These are phyloP conservation scores for Ctena decussata DNA, from an alignment of 2,888 invertebrate genomes.

Conservation along the genomic window DNA sequence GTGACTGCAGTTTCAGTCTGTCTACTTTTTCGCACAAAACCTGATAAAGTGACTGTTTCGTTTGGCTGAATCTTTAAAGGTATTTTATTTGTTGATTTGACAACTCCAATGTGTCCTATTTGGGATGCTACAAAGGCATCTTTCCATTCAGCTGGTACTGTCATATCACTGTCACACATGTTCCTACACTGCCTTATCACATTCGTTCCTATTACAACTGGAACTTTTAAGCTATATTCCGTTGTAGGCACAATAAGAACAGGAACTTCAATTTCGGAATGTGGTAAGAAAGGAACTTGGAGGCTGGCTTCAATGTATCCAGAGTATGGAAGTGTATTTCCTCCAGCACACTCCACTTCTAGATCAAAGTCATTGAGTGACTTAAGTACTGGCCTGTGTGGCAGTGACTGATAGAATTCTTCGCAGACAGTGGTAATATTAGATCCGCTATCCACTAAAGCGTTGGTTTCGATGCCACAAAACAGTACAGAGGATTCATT, in stretches of 20 bases:
- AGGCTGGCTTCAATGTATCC: not conserved
- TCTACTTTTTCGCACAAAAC: not conserved
- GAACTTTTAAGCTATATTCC: not conserved
- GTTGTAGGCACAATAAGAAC: not conserved
- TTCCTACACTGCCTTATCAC: not conserved
- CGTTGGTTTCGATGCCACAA: not conserved
- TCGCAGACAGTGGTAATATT: not conserved
- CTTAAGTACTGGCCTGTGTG: not conserved
- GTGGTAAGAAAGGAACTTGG: not conserved
- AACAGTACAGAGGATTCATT: not conserved
- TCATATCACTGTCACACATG: not conserved
- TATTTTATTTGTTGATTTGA: not conserved
- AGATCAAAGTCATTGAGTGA: not conserved
- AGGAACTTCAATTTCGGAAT: not conserved
- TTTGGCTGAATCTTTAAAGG: not conserved
- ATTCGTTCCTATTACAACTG: not conserved
- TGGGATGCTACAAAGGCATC: not conserved
- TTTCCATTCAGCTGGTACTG: not conserved
- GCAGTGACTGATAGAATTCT: not conserved
- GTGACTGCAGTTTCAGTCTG: not conserved
- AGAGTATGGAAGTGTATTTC: not conserved
- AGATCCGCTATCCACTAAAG: not conserved
- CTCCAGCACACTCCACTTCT: not conserved
- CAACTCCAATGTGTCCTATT: not conserved
- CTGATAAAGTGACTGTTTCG: not conserved